Percentiles rank a stretch among this genome's conserved stretches.
Conservation (phyloP, 2,113 vertebrate genomes). For the Syngnathus typhle region DNA sequence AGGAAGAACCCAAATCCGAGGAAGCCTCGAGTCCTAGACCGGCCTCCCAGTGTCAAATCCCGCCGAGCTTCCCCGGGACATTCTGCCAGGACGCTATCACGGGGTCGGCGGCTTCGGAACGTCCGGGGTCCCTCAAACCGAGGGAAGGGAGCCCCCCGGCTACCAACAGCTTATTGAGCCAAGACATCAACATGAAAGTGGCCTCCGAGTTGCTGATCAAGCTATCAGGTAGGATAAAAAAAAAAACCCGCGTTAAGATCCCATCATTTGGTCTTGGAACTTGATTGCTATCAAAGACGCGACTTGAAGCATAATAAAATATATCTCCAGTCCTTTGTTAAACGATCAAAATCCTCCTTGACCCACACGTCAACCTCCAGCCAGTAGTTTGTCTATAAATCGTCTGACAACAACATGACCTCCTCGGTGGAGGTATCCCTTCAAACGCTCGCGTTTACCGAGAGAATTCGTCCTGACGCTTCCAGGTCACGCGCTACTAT, state of each 20-base stretch:
- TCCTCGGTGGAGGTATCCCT: neutral
- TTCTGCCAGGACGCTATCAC: constrained; percentile 77
- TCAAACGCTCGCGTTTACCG: neutral
- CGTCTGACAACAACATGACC: neutral
- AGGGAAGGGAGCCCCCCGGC: constrained; percentile 75
- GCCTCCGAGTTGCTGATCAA: constrained; percentile 98
- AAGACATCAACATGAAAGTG: constrained; percentile 89
- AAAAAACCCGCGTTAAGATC: neutral
- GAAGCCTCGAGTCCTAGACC: constrained; percentile 72
- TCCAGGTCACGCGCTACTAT: constrained; percentile 5
- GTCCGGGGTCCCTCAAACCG: constrained; percentile 61
- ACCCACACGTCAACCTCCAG: neutral
- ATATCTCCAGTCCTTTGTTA: neutral
- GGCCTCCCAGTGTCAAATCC: constrained; percentile 54
- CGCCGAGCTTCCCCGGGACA: constrained; percentile 67
- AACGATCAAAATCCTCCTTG: neutral
- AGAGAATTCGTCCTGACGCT: constrained; percentile 1
- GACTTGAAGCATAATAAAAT: neutral
- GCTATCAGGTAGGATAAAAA: constrained; percentile 82
- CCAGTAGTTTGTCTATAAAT: neutral
- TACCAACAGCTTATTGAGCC: constrained; percentile 77
- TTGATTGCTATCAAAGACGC: too few relatives aligned
- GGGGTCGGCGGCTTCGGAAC: constrained; percentile 32
- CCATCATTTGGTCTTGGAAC: too few relatives aligned
- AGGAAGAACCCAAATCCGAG: constrained; percentile 88